Evolutionary conservation across 2,797 vertebrate genomes (phyloP).

Genomic region (Scarus forsteni): DNA sequence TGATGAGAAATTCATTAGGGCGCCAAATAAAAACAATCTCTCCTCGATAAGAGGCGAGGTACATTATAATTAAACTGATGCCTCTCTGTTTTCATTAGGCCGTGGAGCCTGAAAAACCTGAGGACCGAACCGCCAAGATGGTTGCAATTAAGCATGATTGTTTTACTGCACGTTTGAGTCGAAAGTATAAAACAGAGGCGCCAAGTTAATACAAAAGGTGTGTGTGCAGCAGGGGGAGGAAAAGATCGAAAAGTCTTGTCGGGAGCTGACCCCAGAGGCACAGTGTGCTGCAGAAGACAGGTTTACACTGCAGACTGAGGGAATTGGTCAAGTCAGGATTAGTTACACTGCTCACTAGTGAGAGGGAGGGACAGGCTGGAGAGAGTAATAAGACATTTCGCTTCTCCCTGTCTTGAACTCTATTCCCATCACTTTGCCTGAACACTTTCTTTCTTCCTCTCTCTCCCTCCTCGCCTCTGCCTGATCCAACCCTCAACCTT

Average conservation of each 20-base stretch:
- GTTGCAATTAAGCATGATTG: conserved; percentile 74
- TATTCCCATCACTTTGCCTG: conserved; percentile 43
- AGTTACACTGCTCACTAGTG: conserved; percentile 58
- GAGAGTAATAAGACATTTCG: conserved; percentile 58
- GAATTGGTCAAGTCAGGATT: conserved; percentile 66
- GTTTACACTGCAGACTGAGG: conserved; percentile 35
- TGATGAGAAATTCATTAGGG: conserved; percentile 87
- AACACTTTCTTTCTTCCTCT: conserved; percentile 17
- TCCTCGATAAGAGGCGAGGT: conserved; percentile 77
- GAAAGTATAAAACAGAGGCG: conserved; percentile 51
- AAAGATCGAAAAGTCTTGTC: conserved; percentile 29
- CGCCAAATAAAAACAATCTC: conserved; percentile 85
- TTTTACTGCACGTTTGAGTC: conserved; percentile 71
- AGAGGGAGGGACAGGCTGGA: conserved; percentile 47
- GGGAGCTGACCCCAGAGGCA: conserved; percentile 43
- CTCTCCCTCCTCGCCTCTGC: conserved; percentile 11
- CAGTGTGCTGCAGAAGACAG: conserved; percentile 17
- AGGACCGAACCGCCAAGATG: conserved; percentile 67
- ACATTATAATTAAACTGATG: conserved; percentile 86
- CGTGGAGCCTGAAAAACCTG: conserved; percentile 67
- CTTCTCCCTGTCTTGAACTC: conserved; percentile 40
- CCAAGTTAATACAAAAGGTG: conserved; percentile 55
- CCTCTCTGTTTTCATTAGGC: conserved; percentile 82
- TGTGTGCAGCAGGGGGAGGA: conserved; percentile 30
- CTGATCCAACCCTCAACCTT: conserved; percentile 25